Base-by-base conservation (phyloP, 2,113 vertebrate species). In the Potamarius usumacintae region DNA sequence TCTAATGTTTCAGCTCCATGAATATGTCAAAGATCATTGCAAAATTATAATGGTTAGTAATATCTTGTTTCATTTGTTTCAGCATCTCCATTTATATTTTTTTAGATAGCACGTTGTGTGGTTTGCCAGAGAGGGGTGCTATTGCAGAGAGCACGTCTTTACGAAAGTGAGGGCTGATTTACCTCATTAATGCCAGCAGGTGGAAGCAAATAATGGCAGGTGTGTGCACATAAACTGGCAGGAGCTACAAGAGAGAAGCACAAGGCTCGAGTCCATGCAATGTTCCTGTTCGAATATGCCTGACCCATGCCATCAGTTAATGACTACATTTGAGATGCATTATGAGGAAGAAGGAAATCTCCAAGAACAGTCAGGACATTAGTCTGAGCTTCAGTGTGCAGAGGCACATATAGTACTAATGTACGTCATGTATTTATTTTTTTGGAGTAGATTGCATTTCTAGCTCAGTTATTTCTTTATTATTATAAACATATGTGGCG, bases 131-230 rank as follows among this genome's bases (percentile, higher is more conserved):
- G 25, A 81, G 77, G 78, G 90, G 88, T 25, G 80, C 83, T 87
- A 83, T 85, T 42, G 74, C 67, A 85, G 65, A 82, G 67, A 79
- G 62, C 25, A 84, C 60, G 0, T 67, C n/a, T 83, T 20, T 15
- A 62, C 18, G 9, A 27, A 14, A 71, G 1, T 34, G 0, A 48
- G 1, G 30, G n/a, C 57, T 8, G 76, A 2, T 34, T 63, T 53
- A 62, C 55, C 63, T 20, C 2, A 5, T 27, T 78, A 18, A 55
- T 76, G 69, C 93, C 95, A 95, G 93, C 87, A 92, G 94, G 92
- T 94, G 95, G 95, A 93, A 94, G 93, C 92, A 94, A 92, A 91
- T 92, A 90, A 94, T 91, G 94, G 92, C 85, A 89, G 87, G 63
- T 77, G 71, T 58, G 77, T 10, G 82, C 60, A 90, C 90, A 91